Base-by-base conservation (phyloP, 1,140 invertebrate species). In the Periplaneta americana region DNA sequence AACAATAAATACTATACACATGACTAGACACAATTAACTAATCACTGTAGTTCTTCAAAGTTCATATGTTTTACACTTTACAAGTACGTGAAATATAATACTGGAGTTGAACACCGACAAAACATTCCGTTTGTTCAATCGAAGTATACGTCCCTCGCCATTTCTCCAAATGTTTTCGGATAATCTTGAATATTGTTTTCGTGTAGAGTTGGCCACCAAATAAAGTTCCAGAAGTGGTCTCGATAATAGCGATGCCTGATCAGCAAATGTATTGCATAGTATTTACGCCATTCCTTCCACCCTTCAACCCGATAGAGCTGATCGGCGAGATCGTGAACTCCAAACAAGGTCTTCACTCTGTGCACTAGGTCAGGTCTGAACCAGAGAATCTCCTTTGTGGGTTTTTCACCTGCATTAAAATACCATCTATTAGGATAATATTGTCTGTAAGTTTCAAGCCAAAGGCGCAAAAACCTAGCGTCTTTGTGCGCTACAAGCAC, bases 401-500 rank as follows among this genome's bases (percentile, higher is more conserved):
- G 82, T 22, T 78, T 78, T 36, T 82, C 76, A 35, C 82, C 80
- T 10, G 82, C 82, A 82, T 83, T 83, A 36, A 81, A 83, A 13
- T 82, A 82, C 82, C 82, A 82, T 11, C 18, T n/a, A 22, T 75
- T 28, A 15, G 78, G 48, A 34, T 83, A 82, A 36, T 57, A 37
- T 34, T 78, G 81, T 39, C 83, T 83, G n/a, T 80, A 81, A 31
- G 82, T 33, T 75, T 80, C 75, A 57, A 79, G 75, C 34, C 80
- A 37, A n/a, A 76, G 37, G 32, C 84, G 74, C 17, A 77, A 57
- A 28, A 85, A 85, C 75, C 76, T 28, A 22, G 84, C 81, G 48
- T 84, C 80, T 39, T 75, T 76, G n/a, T 82, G 57, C 18, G 82
- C 83, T 31, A 85, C 66, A 34, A 85, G 74, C 13, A 84, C 83